phyloP scores from a whole-genome alignment of 1,140 invertebrate species.

The Manduca sexta region DNA sequence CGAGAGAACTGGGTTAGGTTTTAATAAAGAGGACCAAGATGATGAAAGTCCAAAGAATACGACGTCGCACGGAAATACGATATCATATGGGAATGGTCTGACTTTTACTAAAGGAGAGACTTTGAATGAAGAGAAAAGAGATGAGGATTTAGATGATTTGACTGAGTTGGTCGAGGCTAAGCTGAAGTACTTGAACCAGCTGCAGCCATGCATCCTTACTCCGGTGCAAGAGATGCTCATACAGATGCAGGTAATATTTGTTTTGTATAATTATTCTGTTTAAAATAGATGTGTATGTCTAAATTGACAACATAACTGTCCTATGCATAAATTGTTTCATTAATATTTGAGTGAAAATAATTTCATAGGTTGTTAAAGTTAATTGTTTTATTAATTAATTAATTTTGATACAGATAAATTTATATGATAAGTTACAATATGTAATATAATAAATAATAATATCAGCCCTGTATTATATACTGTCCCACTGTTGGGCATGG shows the following conservation, averaged over 20 bases:
- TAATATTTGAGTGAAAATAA: no score
- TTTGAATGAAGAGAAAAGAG: constrained; percentile 55
- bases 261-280: background rate
- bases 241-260: constrained; percentile 52
- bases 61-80: constrained; percentile 51
- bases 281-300: no score
- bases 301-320: no score
- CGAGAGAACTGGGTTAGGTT: constrained; percentile 58
- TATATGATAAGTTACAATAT: no score
- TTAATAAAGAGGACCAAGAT: constrained; percentile 41
- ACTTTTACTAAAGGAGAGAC: constrained; percentile 60
- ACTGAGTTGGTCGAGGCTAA: constrained; percentile 51
- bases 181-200: constrained; percentile 50
- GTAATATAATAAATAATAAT: no score
- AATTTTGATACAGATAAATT: no score
- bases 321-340: no score
- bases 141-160: constrained; percentile 48
- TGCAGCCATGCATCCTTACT: constrained; percentile 39
- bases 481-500: no score
- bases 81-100: constrained; percentile 55
- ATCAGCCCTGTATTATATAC: no score
- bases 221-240: constrained; percentile 60
- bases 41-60: constrained; percentile 38
- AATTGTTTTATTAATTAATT: no score
- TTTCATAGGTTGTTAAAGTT: no score